Base-by-base conservation (phyloP, 2,797 vertebrate genomes). In the Danio aesculapii region DNA sequence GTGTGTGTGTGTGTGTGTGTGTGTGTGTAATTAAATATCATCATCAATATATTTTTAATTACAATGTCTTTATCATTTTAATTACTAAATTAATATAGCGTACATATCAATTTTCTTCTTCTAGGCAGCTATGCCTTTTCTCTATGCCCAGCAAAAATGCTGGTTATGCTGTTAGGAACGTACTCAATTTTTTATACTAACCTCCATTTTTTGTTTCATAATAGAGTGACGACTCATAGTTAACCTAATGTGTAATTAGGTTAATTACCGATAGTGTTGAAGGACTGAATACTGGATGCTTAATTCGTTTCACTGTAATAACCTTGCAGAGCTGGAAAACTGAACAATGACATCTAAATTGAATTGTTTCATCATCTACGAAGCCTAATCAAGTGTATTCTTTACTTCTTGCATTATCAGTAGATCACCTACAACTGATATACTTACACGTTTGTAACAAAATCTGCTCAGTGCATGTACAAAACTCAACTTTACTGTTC, bases 251-350 rank as follows among this genome's bases (percentile, higher is more conserved):
- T 74, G 44, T 61, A 30, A 39, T 73, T 58, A 47, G 55, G 43
- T 66, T 66, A 77, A 66, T 77, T 67, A 77, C 17, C 13, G 3
- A 47, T 30, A 46, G 8, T 46, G 50, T 44, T 76, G n/a, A 12
- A 77, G 13, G 9, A 57, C 75, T 77, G 13, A 55, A 67, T 77
- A 57, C 67, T 75, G 67, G 19, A 47, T 76, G 66, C 49, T 66
- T 11, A 66, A 66, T 66, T 57, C 30, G 8, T 67, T 57, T 30
- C 41, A 55, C 17, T 0, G 6, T 57, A 66, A 77, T 17, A 67
- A 57, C 14, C 41, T 19, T 67, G 50, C 62, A 30, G 30, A 30
- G 30, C 30, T 30, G 1, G 47, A 71, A n/a, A 52, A 41, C 10
- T 50, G 73, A 63, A 14, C 21, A 52, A 53, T 55, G 30, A n/a